These are phyloP conservation scores for Syncerus caffer DNA, from an alignment of 2,797 vertebrate species.

Conservation along the genomic window DNA sequence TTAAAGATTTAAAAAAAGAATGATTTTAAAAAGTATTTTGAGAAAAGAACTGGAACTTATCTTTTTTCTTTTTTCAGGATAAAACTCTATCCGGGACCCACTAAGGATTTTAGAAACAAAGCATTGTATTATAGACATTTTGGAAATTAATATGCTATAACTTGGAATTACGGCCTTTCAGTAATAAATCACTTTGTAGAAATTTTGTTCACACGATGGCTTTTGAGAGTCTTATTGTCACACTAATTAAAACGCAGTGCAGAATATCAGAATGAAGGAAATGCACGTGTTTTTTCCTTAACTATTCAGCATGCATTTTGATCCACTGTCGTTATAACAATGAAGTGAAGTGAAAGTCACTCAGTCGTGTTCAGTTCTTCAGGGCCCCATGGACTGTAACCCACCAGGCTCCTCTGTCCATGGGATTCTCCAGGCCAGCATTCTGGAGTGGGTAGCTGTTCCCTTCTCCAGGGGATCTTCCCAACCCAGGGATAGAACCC, in stretches of 20 bases:
- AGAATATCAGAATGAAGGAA: background rate
- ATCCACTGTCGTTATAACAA: background rate
- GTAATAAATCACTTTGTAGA: slow-evolving; percentile 44
- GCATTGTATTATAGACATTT: slow-evolving; percentile 57
- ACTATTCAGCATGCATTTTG: background rate
- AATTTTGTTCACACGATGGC: background rate
- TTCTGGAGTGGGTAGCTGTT: background rate
- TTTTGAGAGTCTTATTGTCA: background rate
- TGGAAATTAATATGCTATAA: slow-evolving; percentile 40
- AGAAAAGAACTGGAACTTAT: slow-evolving; percentile 78
- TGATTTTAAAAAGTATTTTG: slow-evolving; percentile 74
- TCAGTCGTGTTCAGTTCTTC: background rate
- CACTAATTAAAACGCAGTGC: background rate
- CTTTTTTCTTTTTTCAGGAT: slow-evolving; percentile 32
- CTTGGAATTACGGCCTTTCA: background rate
- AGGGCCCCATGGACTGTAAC: background rate
- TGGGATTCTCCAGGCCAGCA: background rate
- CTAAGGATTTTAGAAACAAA: slow-evolving; percentile 67
- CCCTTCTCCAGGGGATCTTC: background rate
- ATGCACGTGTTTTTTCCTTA: background rate
- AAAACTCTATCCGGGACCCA: slow-evolving; percentile 63
- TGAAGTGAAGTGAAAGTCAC: background rate
- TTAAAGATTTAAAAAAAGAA: slow-evolving; percentile 77
- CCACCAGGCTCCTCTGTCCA: background rate
- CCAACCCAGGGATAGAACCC: background rate